Conservation (phyloP, 1,140 invertebrate species). For the Conus ventricosus region DNA sequence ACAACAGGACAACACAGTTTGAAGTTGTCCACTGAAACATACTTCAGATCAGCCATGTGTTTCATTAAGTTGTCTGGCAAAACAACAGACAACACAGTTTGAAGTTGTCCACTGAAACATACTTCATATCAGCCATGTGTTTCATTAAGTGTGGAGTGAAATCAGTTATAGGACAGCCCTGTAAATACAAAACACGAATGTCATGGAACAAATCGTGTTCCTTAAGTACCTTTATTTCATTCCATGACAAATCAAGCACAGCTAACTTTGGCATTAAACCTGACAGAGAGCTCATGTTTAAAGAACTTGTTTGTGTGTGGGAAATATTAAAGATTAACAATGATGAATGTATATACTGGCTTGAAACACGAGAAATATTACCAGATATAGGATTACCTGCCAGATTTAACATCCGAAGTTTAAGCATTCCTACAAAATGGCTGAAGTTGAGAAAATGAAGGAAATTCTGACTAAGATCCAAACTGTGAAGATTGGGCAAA, state of each 20-base stretch:
- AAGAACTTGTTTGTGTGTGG: background rate
- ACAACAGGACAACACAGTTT: conserved; percentile 1
- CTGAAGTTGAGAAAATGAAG: background rate
- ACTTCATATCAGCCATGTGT: background rate
- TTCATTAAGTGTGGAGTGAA: background rate
- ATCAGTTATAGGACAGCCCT: background rate
- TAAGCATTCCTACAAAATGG: background rate
- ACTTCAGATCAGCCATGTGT: background rate
- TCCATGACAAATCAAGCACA: background rate
- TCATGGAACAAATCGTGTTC: background rate
- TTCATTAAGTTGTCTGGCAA: background rate
- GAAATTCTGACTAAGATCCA: conserved; percentile 30
- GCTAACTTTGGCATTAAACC: background rate
- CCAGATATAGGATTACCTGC: background rate
- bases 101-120: background rate
- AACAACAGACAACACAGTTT: background rate
- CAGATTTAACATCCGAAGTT: background rate
- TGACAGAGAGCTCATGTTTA: background rate
- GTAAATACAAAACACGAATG: background rate
- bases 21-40: background rate
- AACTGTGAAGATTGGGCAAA: conserved; percentile 31
- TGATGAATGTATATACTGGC: background rate
- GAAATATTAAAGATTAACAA: background rate
- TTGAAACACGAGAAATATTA: background rate
- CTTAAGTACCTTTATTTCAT: background rate